Evolutionary conservation across 2,888 invertebrate species (phyloP), one percentile per base, ranked within the genome.

Genomic region (Horisme vitalbata): DNA sequence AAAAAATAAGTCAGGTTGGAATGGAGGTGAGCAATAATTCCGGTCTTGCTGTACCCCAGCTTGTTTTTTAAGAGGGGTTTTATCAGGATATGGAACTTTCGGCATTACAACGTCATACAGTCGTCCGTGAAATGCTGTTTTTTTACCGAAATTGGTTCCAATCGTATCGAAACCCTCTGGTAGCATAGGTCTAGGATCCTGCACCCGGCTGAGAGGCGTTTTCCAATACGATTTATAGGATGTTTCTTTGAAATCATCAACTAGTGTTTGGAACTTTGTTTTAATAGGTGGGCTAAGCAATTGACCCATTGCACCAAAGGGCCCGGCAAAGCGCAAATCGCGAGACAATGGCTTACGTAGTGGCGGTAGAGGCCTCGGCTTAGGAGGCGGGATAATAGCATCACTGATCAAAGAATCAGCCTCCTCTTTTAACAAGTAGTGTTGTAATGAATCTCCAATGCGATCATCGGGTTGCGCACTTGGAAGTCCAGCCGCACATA

Each of bases 101-200:
- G 87, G 87, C 80, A 84, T 80, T 4, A 79, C 70, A 27, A 86
- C 59, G 47, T 89, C 86, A 53, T 87, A 88, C 1, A 86, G 56
- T 3, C 72, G 56, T 11, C 72, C 80, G 45, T 75, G 65, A 45
- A 50, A 63, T 4, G 58, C 36, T 1, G 74, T 76, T 50, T 72
- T 69, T 52, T 68, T 83, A 0, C 87, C 88, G 59, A 77, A 87
- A 4, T 78, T 83, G 0, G 79, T 84, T 0, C 57, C 61, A 4
- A 45, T 1, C 20, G 49, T 52, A 59, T 87, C 76, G 39, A 79
- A 77, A 8, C 83, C 86, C 54, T 71, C 75, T 2, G 88, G 87
- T 28, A 89, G 53, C 83, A 83, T 81, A 1, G 88, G 85, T 1
- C 69, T 61, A 5, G 78, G 63, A 60, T 89, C 87, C 45, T 47